A percentile compares a stretch with the other conserved stretches of the same genome.
Conservation (phyloP, 2,797 vertebrate species). For the Merluccius polli region DNA sequence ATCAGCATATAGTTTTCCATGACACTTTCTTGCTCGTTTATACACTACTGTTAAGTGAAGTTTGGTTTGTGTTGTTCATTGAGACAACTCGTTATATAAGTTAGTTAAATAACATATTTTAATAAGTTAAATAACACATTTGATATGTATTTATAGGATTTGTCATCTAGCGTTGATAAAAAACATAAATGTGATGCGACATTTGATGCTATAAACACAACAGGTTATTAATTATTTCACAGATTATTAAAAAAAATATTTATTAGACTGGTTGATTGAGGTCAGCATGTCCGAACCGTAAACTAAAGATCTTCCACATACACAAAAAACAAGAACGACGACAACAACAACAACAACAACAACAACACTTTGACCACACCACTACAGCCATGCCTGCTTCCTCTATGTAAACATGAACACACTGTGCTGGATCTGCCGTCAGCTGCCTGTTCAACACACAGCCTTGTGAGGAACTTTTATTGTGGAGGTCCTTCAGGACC, state of each 20-base stretch:
- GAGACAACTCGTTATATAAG: neutral
- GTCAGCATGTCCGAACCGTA: neutral
- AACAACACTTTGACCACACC: neutral
- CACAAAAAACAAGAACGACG: too few species aligned
- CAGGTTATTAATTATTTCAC: neutral
- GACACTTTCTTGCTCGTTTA: too few species aligned
- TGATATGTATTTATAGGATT: neutral
- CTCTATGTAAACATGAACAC: conserved; percentile 1
- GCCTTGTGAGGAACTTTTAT: neutral
- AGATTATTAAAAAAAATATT: neutral
- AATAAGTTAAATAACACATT: neutral
- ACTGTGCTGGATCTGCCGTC: neutral
- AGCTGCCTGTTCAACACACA: conserved; percentile 1
- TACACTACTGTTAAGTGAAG: neutral
- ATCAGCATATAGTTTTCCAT: too few species aligned
- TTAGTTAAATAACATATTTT: too few species aligned
- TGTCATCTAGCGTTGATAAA: too few species aligned
- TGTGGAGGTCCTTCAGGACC: neutral
- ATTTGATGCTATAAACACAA: neutral
- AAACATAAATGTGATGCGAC: neutral
- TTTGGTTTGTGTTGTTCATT: neutral
- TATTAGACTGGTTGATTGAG: conserved; percentile 3
- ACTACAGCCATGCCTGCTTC: neutral
- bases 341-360: neutral
- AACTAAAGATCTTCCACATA: neutral